Conservation (phyloP, 2,113 vertebrate genomes). For the Boulengeromyrus knoepffleri region DNA sequence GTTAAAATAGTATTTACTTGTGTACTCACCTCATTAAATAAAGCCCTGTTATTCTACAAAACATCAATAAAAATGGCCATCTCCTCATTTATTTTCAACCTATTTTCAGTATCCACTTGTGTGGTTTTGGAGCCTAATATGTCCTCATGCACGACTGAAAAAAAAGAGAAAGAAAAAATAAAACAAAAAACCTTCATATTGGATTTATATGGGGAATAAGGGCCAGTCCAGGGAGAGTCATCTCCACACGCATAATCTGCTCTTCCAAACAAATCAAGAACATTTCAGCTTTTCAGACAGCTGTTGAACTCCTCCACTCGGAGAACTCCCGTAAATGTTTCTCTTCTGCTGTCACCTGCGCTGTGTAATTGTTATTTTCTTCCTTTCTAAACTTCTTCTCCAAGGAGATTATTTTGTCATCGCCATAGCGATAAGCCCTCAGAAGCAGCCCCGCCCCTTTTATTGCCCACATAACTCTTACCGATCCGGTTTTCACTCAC, state of each 20-base stretch:
- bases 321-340: not conserved
- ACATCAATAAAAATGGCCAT: not conserved
- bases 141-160: not conserved
- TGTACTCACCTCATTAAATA: not conserved
- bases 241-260: not conserved
- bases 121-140: not conserved
- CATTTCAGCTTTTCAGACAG: not conserved
- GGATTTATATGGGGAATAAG: not conserved
- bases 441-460: not conserved
- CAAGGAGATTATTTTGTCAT: constrained; percentile 7
- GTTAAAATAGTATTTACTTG: not conserved
- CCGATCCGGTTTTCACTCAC: not conserved
- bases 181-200: not conserved
- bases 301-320: not conserved
- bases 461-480: not conserved
- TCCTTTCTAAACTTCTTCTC: constrained; percentile 4
- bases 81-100: not conserved
- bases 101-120: not conserved
- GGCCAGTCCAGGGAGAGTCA: not conserved
- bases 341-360: not conserved
- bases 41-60: not conserved
- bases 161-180: not conserved
- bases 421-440: not conserved
- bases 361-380: constrained; percentile 9
- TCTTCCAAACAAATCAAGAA: constrained; percentile 6